Evolutionary conservation across 64 coral and sea anemone genomes (phyloP).

Genomic region (Montipora capricornis): DNA sequence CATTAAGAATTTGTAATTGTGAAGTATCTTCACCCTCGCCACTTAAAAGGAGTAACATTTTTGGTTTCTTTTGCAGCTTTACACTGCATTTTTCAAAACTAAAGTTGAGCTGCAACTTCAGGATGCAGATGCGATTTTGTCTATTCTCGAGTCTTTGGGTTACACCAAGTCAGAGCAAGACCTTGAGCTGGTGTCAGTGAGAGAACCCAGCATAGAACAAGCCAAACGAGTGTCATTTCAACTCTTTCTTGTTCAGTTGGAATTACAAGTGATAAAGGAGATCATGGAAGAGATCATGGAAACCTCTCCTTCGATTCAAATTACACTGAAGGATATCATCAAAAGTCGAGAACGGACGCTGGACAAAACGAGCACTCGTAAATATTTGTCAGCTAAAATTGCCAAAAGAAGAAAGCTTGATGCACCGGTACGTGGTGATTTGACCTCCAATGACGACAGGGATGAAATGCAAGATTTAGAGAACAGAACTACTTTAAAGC

Average conservation of each 20-base stretch:
- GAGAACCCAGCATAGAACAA: neutral
- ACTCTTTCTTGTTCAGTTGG: slow-evolving; percentile 17
- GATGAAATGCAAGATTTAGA: neutral
- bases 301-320: neutral
- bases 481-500: neutral
- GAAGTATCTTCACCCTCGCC: no score
- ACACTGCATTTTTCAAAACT: slow-evolving; percentile 22
- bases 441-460: neutral
- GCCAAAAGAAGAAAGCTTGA: neutral
- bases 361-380: neutral
- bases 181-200: neutral
- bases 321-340: neutral
- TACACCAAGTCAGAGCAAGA: neutral
- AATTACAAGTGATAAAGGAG: slow-evolving; percentile 21
- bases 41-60: neutral
- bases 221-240: neutral
- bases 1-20: no score
- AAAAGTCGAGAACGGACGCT: neutral
- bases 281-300: neutral
- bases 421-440: neutral
- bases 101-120: slow-evolving; percentile 2
- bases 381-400: neutral
- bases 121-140: neutral
- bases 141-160: slow-evolving; percentile 5
- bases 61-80: slow-evolving; percentile 12